Conservation (phyloP, 2,888 invertebrate species). For the Pantelozetes paolii region DNA sequence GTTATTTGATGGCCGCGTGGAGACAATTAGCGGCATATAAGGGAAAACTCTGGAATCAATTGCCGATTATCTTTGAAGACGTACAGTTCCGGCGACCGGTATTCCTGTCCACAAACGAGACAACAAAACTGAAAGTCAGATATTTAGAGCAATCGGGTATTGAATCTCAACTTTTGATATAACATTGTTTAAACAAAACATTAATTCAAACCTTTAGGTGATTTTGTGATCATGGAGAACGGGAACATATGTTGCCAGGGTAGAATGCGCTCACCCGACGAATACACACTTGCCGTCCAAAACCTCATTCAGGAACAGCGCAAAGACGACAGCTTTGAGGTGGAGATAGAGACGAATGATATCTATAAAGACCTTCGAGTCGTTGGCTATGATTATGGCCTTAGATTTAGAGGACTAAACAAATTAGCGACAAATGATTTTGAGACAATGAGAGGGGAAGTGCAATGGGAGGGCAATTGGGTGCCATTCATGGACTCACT, state of each 20-base stretch:
- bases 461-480: conserved; percentile 43
- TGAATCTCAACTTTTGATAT: too few relatives aligned
- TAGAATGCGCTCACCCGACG: conserved; percentile 46
- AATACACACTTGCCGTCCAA: conserved; percentile 37
- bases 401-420: conserved; percentile 73
- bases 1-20: conserved; percentile 67
- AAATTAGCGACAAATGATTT: conserved; percentile 60
- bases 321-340: conserved; percentile 42
- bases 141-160: conserved; percentile 52
- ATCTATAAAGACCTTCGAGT: conserved; percentile 79
- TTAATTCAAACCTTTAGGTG: conserved; percentile 53
- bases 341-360: conserved; percentile 56
- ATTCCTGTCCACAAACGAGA: conserved; percentile 22
- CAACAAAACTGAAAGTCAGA: conserved; percentile 24
- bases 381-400: conserved; percentile 78
- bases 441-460: conserved; percentile 53
- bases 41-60: conserved; percentile 10
- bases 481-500: conserved; percentile 38
- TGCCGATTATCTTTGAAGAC: conserved; percentile 38
- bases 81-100: conserved; percentile 36
- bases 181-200: too few relatives aligned
- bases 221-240: conserved; percentile 54
- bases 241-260: conserved; percentile 53
- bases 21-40: conserved; percentile 60
- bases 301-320: background rate